These are phyloP conservation scores for Oophaga pumilio DNA, from an alignment of 2,113 vertebrate species.

Conservation along the genomic window DNA sequence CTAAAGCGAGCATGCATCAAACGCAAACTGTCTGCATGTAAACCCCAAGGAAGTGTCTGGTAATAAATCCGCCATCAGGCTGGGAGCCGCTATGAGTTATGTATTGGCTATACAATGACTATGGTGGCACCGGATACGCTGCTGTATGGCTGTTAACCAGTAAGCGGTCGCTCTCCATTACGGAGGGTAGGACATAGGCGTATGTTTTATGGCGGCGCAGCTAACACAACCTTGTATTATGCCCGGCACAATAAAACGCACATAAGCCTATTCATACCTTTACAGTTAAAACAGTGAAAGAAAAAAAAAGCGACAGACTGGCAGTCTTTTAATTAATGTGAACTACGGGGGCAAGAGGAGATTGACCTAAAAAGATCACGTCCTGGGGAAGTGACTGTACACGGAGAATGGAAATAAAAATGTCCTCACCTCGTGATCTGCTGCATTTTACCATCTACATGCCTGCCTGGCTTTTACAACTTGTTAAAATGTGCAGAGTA, in stretches of 20 bases:
- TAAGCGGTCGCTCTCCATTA: background rate
- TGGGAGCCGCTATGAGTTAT: slow-evolving; percentile 11
- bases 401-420: slow-evolving; percentile 49
- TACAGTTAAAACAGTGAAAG: slow-evolving; percentile 1
- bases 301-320: background rate
- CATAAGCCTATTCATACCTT: slow-evolving; percentile 33
- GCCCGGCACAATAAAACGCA: slow-evolving; percentile 9
- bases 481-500: slow-evolving; percentile 59
- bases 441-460: slow-evolving; percentile 45
- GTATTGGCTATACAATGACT: slow-evolving; percentile 2
- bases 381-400: slow-evolving; percentile 3
- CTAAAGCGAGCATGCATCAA: background rate
- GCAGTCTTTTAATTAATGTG: background rate
- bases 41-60: background rate
- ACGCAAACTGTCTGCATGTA: background rate
- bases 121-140: background rate
- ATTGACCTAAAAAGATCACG: slow-evolving; percentile 8
- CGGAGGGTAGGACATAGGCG: background rate
- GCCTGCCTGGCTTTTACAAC: slow-evolving; percentile 58
- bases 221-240: background rate
- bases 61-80: slow-evolving; percentile 2
- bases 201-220: background rate
- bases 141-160: background rate
- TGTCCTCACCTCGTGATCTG: slow-evolving; percentile 39
- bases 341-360: slow-evolving; percentile 1